Percentiles rank a stretch among this genome's conserved stretches.
Evolutionary conservation across 2,113 vertebrate species (phyloP).

Genomic region (Mus pahari): DNA sequence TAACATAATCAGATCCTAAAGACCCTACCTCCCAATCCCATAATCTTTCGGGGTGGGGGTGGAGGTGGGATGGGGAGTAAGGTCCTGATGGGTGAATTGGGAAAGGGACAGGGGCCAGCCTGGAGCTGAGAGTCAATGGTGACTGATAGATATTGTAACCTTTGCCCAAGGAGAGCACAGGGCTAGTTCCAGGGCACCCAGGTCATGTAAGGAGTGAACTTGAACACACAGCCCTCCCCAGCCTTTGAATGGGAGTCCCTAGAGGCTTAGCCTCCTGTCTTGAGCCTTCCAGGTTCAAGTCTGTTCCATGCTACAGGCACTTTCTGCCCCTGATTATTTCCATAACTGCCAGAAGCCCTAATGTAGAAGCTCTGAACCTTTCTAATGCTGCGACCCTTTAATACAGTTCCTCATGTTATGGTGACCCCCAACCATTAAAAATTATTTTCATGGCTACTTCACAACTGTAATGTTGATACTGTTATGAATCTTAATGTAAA

Average conservation of each 20-base stretch:
- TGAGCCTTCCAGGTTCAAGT: accelerated
- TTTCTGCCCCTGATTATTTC: not conserved
- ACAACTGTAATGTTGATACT: not conserved
- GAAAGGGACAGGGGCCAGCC: not conserved
- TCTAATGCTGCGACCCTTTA: not conserved
- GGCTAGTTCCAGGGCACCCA: not conserved
- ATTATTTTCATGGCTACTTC: not conserved
- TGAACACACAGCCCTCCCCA: not conserved
- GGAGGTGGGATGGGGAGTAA: no score
- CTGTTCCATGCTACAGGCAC: not conserved
- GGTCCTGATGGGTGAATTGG: not conserved
- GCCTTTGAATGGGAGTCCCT: accelerated
- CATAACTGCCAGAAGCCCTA: not conserved
- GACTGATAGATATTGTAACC: not conserved
- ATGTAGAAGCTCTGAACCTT: not conserved
- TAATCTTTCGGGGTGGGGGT: no score
- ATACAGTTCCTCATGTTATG: not conserved
- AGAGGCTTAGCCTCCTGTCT: not conserved
- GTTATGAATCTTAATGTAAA: not conserved
- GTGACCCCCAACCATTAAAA: not conserved
- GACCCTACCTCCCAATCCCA: not conserved
- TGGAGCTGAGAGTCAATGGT: not conserved
- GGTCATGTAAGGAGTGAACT: not conserved
- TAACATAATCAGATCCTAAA: not conserved
- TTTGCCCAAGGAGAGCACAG: not conserved